phyloP scores from a whole-genome alignment of 2,113 vertebrate species.

The Colinus virginianus region DNA sequence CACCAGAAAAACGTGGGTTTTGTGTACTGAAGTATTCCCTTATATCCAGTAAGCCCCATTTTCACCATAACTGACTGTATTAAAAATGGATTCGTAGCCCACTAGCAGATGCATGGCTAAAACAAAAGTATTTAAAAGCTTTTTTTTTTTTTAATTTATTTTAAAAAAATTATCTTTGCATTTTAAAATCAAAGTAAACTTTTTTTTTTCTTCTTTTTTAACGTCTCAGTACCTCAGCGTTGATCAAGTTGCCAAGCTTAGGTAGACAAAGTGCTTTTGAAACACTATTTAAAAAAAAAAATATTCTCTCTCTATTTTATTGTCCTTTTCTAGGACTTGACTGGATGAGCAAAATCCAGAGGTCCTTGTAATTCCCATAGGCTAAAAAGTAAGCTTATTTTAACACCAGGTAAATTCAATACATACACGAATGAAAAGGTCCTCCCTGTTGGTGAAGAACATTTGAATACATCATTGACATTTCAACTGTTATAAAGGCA shows the following conservation, averaged over 20 bases:
- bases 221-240: slow-evolving; percentile 80
- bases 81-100: slow-evolving; percentile 76
- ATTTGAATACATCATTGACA: slow-evolving; percentile 65
- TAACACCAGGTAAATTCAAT: slow-evolving; percentile 72
- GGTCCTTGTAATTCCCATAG: slow-evolving; percentile 73
- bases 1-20: slow-evolving; percentile 82
- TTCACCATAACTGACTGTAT: slow-evolving; percentile 69
- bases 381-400: slow-evolving; percentile 76
- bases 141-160: slow-evolving; percentile 49
- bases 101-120: slow-evolving; percentile 74
- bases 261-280: slow-evolving; percentile 89
- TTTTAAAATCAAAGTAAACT: slow-evolving; percentile 81
- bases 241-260: slow-evolving; percentile 82
- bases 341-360: slow-evolving; percentile 76
- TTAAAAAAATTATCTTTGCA: slow-evolving; percentile 76
- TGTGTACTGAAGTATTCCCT: slow-evolving; percentile 76
- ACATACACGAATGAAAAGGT: slow-evolving; percentile 72
- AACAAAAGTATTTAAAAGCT: slow-evolving; percentile 78
- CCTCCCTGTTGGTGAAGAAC: slow-evolving; percentile 61
- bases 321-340: slow-evolving; percentile 75
- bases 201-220: slow-evolving; percentile 50
- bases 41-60: slow-evolving; percentile 78
- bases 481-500: slow-evolving; percentile 83
- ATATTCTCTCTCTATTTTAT: slow-evolving; percentile 75
- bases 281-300: slow-evolving; percentile 81